Conservation (phyloP, 2,113 vertebrate species). For the Melierax canorus region DNA sequence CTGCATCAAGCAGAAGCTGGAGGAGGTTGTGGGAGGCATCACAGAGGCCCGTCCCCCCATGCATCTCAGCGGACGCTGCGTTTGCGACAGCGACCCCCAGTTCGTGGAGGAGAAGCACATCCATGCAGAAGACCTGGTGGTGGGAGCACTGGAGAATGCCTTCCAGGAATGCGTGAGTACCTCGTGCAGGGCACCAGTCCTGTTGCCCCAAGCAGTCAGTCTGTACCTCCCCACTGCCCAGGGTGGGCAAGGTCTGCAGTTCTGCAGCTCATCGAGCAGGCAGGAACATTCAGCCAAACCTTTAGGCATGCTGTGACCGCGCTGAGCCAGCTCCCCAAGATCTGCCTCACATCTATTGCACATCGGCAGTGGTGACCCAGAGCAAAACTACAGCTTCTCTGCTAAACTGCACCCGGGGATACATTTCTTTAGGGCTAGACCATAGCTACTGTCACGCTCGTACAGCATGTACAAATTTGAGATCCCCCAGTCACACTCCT, state of each 20-base stretch:
- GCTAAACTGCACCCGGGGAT: background rate
- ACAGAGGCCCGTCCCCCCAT: conserved; percentile 67
- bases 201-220: background rate
- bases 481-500: background rate
- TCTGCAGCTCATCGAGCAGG: background rate
- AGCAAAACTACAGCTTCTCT: background rate
- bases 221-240: background rate
- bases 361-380: background rate
- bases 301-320: accelerated
- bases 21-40: conserved; percentile 67
- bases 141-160: conserved; percentile 74
- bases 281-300: background rate
- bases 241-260: background rate
- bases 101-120: conserved; percentile 78
- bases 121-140: conserved; percentile 64
- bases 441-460: accelerated
- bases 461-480: accelerated
- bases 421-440: background rate
- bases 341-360: background rate
- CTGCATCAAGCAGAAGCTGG: conserved; percentile 78
- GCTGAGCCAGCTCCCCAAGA: background rate
- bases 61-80: conserved; percentile 63
- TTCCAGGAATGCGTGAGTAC: conserved; percentile 80
- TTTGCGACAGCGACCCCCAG: conserved; percentile 73
- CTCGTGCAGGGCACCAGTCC: accelerated